These are phyloP conservation scores for Pseudeuparius sepicola DNA, from an alignment of 2,888 invertebrate genomes.

Conservation along the genomic window DNA sequence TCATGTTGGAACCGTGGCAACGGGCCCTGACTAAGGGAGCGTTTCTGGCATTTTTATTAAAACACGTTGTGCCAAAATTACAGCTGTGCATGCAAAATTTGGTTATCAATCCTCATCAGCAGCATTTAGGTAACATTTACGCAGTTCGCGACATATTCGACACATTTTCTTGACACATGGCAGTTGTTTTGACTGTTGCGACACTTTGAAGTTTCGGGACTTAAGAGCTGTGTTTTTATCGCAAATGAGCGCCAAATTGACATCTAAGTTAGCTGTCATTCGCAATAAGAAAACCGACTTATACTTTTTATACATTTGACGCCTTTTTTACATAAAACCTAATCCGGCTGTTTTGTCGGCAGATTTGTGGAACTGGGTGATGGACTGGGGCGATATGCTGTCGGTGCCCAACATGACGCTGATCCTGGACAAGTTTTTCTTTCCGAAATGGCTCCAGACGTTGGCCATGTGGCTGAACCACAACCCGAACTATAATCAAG, in stretches of 20 bases:
- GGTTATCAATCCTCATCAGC: constrained; percentile 62
- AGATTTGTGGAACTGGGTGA: constrained; percentile 92
- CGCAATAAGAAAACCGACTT: too few species aligned
- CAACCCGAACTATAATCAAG: constrained; percentile 80
- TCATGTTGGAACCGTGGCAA: constrained; percentile 87
- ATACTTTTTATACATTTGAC: too few species aligned
- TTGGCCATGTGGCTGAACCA: constrained; percentile 85
- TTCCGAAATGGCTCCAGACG: constrained; percentile 86
- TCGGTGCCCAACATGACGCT: constrained; percentile 67
- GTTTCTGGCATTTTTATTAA: constrained; percentile 71
- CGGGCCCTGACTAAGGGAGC: constrained; percentile 51
- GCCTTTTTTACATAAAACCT: too few species aligned
- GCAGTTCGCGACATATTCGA: too few species aligned
- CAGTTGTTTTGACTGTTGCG: too few species aligned
- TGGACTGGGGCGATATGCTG: constrained; percentile 85
- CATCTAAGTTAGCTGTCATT: too few species aligned
- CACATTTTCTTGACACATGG: too few species aligned
- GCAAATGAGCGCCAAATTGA: too few species aligned
- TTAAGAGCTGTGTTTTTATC: not conserved
- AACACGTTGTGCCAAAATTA: constrained; percentile 84
- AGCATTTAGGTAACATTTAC: constrained; percentile 47
- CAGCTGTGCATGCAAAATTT: constrained; percentile 56
- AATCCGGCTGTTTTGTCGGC: too few species aligned
- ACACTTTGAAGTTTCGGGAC: not conserved
- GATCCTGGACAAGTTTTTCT: constrained; percentile 78